These are phyloP conservation scores for Poecilia picta DNA, from an alignment of 2,797 vertebrate species.

Conservation along the genomic window DNA sequence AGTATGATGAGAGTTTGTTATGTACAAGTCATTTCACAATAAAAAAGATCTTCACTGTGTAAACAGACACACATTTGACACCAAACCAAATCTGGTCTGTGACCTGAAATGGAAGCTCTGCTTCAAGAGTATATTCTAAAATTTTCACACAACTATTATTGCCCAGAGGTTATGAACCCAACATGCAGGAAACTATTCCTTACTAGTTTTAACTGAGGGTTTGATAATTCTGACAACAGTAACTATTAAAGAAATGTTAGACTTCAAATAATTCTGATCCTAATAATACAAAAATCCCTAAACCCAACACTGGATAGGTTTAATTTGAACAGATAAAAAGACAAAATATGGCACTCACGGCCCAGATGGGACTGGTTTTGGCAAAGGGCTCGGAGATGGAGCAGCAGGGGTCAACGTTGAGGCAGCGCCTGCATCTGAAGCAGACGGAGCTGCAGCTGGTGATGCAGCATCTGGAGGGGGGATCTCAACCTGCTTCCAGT, in stretches of 20 bases:
- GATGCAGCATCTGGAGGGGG: slow-evolving; percentile 73
- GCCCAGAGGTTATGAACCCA: not conserved
- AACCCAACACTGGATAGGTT: not conserved
- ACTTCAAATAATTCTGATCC: not conserved
- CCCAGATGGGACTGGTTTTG: slow-evolving; percentile 61
- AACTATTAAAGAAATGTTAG: not conserved
- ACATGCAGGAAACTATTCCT: not conserved
- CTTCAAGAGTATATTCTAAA: too few species aligned
- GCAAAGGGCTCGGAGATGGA: slow-evolving; percentile 54
- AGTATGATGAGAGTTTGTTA: not conserved
- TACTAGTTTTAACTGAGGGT: not conserved
- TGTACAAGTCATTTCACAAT: not conserved
- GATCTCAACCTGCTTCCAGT: slow-evolving; percentile 93
- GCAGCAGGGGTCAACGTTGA: slow-evolving; percentile 39
- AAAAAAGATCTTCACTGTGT: too few species aligned
- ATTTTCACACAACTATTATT: not conserved
- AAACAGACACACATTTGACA: not conserved
- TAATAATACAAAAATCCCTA: not conserved
- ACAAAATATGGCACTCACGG: slow-evolving; percentile 78
- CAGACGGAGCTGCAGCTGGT: slow-evolving; percentile 48
- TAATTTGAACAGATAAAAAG: not conserved
- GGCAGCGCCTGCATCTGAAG: slow-evolving; percentile 38
- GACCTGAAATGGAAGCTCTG: not conserved
- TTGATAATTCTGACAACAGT: too few species aligned
- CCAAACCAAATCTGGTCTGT: not conserved